Evolutionary conservation across 2,888 invertebrate genomes (phyloP), one percentile per base, ranked within the genome.

Genomic region (Oscheius sp.): DNA sequence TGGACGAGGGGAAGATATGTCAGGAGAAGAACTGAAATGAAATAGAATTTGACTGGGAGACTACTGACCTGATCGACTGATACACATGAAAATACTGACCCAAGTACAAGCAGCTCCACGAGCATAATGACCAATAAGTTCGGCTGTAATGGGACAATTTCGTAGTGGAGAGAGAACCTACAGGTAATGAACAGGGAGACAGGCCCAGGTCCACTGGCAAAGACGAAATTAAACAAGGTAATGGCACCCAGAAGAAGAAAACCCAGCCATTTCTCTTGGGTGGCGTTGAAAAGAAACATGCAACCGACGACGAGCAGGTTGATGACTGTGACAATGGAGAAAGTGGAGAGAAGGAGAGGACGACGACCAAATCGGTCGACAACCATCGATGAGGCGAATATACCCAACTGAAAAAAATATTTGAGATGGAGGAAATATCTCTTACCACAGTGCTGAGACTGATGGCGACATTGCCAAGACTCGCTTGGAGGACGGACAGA

Each of bases 271-370:
- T 29, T 25, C 5, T 46, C 53, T 61, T 76, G 69, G 43, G 53
- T 49, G 21, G 49, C 16, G 13, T 49, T 49, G 49, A 78, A 80
- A 21, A 66, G 64, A 49, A 73, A 56, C 82, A 83, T 83, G 52
- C 76, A 74, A 1, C 53, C 68, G 72, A 74, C 76, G 43, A 84
- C 78, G 23, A 58, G 46, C 43, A 81, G 21, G 69, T 84, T 84
- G 21, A 76, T 35, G 43, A 75, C 41, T 21, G 63, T 46, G 2
- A 75, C 49, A 16, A 69, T 16, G 7, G 46, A 12, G 72, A 69
- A 75, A 16, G 73, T 72, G 43, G 27, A 27, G 43, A 76, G 68
- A 12, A 76, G 69, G 9, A 77, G 55, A n/a, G 72, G 46, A 13
- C 77, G 64, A 21, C 77, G 69, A 18, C 77, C 77, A 46, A 49